Conservation (phyloP, 2,113 vertebrate species). For the Dicerorhinus sumatrensis region DNA sequence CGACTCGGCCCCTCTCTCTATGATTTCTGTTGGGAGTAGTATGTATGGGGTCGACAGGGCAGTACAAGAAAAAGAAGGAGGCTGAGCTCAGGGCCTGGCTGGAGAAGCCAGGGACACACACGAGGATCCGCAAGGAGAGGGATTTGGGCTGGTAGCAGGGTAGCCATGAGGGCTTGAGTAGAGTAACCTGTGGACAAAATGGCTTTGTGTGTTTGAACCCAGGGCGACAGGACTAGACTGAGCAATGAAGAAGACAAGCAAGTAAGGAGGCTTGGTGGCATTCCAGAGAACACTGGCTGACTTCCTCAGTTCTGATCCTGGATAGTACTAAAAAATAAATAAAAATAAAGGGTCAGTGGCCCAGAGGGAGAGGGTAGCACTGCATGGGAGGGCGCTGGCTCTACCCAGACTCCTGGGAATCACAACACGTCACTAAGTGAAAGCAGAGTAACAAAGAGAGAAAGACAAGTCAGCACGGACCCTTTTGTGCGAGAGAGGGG, state of each 20-base stretch:
- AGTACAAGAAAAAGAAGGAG: slow-evolving; percentile 64
- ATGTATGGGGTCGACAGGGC: background rate
- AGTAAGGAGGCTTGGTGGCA: background rate
- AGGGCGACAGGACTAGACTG: background rate
- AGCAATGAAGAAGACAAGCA: background rate
- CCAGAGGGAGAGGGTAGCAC: background rate
- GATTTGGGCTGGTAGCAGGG: background rate
- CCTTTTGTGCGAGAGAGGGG: background rate
- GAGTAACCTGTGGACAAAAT: background rate
- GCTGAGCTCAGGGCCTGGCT: slow-evolving; percentile 20
- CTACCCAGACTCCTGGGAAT: background rate
- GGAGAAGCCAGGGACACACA: background rate
- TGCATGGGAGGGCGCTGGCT: background rate
- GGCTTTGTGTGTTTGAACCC: background rate
- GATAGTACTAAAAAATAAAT: background rate
- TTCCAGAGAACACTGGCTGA: background rate
- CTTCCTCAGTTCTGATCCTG: background rate
- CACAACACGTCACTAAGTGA: background rate
- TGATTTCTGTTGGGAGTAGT: slow-evolving; percentile 71
- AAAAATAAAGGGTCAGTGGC: background rate
- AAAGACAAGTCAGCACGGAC: background rate
- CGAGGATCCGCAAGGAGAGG: background rate
- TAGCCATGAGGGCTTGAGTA: background rate
- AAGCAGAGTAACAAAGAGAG: background rate
- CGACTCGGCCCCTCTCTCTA: slow-evolving; percentile 75